A percentile compares a stretch with the other conserved stretches of the same genome.
These are phyloP conservation scores for Oscheius sp. DNA, from an alignment of 2,888 invertebrate genomes.

Conservation along the genomic window DNA sequence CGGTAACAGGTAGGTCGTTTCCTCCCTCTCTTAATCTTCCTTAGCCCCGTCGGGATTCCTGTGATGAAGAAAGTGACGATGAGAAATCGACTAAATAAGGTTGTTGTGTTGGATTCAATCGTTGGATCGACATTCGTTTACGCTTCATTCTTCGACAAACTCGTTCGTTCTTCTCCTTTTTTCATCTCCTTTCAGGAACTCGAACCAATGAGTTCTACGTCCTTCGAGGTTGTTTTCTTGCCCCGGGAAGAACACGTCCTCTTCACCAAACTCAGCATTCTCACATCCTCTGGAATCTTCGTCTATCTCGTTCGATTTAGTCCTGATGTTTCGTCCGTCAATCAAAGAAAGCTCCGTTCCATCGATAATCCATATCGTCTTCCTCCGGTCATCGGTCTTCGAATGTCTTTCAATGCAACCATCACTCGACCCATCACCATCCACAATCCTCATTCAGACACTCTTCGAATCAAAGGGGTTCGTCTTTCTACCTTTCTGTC, in stretches of 20 bases:
- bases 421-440: constrained; percentile 79
- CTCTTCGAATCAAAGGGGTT: constrained; percentile 80
- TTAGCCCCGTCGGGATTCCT: constrained; percentile 47
- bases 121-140: constrained; percentile 49
- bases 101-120: constrained; percentile 42
- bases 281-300: constrained; percentile 90
- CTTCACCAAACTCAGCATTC: constrained; percentile 87
- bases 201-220: constrained; percentile 88
- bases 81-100: constrained; percentile 35
- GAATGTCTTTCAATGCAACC: constrained; percentile 89
- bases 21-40: too few relatives aligned
- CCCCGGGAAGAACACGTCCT: constrained; percentile 88
- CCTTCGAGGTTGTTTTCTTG: constrained; percentile 93
- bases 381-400: constrained; percentile 87
- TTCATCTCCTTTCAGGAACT: constrained; percentile 77
- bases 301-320: constrained; percentile 74
- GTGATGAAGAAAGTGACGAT: constrained; percentile 38
- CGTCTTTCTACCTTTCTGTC: not conserved
- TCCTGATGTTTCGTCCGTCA: too few relatives aligned
- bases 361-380: constrained; percentile 89
- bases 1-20: constrained; percentile 32
- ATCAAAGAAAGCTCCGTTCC: too few relatives aligned
- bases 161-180: constrained; percentile 17
- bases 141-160: constrained; percentile 42
- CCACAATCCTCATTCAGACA: constrained; percentile 89